A percentile compares a stretch with the other conserved stretches of the same genome.
Evolutionary conservation across 2,113 vertebrate genomes (phyloP).

Genomic region (Mormoops blainvillei): DNA sequence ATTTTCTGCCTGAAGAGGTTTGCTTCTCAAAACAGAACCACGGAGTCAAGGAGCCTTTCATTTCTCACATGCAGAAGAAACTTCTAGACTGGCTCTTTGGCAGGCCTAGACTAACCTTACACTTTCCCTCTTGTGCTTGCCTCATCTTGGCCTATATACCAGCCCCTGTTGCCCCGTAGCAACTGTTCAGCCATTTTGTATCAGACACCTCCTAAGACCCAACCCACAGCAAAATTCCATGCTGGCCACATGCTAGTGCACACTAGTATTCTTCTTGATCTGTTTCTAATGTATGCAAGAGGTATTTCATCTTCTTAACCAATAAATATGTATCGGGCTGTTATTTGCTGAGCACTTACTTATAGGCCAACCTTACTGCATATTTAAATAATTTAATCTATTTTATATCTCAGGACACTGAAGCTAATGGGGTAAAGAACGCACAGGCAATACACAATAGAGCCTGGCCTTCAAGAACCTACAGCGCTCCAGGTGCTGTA

Average conservation of each 20-base stretch:
- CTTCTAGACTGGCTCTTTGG: not conserved
- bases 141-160: not conserved
- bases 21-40: constrained; percentile 36
- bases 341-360: not conserved
- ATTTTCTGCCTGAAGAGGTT: constrained; percentile 27
- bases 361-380: not conserved
- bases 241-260: not conserved
- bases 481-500: not conserved
- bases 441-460: not conserved
- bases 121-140: not conserved
- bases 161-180: not conserved
- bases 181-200: not conserved
- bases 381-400: constrained; percentile 14
- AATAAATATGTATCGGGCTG: not conserved
- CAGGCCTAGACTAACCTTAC: not conserved
- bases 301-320: not conserved
- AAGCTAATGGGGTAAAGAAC: not conserved
- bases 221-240: not conserved
- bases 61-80: not conserved
- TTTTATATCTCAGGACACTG: not conserved
- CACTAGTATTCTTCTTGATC: not conserved
- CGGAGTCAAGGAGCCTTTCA: not conserved
- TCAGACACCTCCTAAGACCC: not conserved
- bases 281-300: not conserved
- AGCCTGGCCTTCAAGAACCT: not conserved